Base-by-base conservation (phyloP, 2,888 invertebrate species). In the Andrena bucephala region DNA sequence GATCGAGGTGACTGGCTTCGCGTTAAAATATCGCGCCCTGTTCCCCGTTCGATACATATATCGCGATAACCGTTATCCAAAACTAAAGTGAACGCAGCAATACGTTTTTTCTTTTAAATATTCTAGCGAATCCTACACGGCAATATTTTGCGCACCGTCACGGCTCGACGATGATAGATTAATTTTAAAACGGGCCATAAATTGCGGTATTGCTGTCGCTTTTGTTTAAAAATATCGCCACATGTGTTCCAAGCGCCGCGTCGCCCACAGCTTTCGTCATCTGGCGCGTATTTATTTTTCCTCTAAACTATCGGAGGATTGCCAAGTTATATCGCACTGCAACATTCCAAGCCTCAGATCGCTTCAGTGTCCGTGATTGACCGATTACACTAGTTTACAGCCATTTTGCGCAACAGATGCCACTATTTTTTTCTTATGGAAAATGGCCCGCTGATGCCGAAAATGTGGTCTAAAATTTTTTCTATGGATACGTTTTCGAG, bases 211-310 rank as follows among this genome's bases (percentile, higher is more conserved):
- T n/a, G 31, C 31, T 20, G n/a, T 8, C 33, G n/a, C 20, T 33
- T 62, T 27, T 62, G n/a, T 27, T 62, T 62, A 1, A 62, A 62
- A 62, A 62, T 33, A 62, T 31, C 13, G 33, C 33, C 60, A 31
- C 60, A n/a, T 42, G 42, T 42, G 24, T 27, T 8, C 8, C 27
- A 13, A 57, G 24, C 24, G 24, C 4, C 57, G 27, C 27, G 10
- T 20, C 57, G 57, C 57, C 24, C 57, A 24, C 27, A 27, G 57
- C 24, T 57, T 57, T 57, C 27, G 24, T 57, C 10, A 10, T 57
- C 7, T 24, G 54, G 20, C 24, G 20, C 20, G 20, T 54, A 54
- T 57, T 4, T 57, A 13, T 27, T 27, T 57, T 20, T 20, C 20
- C 24, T 24, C 10, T 27, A 4, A 24, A 42, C 42, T 42, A 1